Evolutionary conservation across 2,797 vertebrate species (phyloP).

Genomic region (Holocentrus rufus): DNA sequence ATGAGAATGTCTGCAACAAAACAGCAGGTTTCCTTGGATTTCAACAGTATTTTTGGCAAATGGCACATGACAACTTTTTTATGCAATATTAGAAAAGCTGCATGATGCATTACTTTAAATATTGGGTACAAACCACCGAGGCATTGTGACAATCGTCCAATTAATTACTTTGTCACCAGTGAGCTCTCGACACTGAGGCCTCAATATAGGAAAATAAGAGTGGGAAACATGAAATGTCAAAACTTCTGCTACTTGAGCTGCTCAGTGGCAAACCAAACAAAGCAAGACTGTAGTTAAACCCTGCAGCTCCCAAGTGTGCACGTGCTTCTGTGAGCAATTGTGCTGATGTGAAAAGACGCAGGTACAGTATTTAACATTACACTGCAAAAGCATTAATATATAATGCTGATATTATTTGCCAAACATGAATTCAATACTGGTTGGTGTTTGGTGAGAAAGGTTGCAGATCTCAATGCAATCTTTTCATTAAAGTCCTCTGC

Average conservation of each 20-base stretch:
- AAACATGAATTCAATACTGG: constrained; percentile 8
- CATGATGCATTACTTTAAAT: neutral
- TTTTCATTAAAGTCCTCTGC: constrained; percentile 36
- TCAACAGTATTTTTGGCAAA: neutral
- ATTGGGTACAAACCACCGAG: neutral
- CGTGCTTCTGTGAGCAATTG: neutral
- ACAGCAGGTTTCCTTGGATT: neutral
- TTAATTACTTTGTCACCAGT: neutral
- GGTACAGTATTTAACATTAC: constrained; percentile 10
- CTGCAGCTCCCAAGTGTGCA: neutral
- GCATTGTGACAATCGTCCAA: neutral
- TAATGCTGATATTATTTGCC: constrained; percentile 20
- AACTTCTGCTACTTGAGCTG: neutral
- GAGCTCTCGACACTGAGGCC: neutral
- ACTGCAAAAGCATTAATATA: constrained; percentile 9
- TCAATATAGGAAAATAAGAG: neutral
- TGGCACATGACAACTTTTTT: neutral
- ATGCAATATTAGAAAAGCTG: neutral
- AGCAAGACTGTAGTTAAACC: neutral
- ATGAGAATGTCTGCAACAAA: constrained; percentile 6
- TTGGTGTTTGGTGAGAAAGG: constrained; percentile 31
- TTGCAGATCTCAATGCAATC: constrained; percentile 43
- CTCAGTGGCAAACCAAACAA: neutral
- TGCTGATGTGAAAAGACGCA: neutral
- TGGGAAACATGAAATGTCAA: neutral